Evolutionary conservation across 2,888 invertebrate species (phyloP).

Genomic region (Cheiracanthium punctorium): DNA sequence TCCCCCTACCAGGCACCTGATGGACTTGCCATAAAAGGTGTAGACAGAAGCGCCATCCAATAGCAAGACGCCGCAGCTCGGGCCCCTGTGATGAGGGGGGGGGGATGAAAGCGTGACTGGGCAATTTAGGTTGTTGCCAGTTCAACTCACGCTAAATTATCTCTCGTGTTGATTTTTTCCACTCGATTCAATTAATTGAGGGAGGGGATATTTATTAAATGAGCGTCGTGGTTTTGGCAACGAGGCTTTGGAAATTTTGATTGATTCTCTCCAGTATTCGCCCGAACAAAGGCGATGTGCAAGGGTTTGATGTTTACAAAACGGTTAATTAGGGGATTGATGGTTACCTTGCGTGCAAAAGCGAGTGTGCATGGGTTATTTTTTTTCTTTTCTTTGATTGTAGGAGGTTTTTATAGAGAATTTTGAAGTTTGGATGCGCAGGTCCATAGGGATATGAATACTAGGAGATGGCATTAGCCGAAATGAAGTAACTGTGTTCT

Average conservation of each 20-base stretch:
- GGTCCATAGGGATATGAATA: too few species aligned
- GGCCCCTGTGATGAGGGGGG: too few species aligned
- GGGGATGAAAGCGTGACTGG: conserved; percentile 11
- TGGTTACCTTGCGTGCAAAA: neutral
- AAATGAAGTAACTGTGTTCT: too few species aligned
- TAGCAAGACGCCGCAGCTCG: neutral
- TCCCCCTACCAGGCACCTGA: neutral
- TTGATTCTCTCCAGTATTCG: neutral
- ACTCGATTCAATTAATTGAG: conserved; percentile 26
- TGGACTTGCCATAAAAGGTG: conserved; percentile 40
- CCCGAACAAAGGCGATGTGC: neutral
- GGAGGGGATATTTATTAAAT: conserved; percentile 31
- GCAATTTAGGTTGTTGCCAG: conserved; percentile 39
- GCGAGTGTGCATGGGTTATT: too few species aligned
- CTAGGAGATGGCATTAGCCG: too few species aligned
- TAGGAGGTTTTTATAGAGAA: neutral
- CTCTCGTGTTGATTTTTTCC: conserved; percentile 2
- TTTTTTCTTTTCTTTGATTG: too few species aligned
- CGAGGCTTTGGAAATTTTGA: neutral
- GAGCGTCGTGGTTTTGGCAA: neutral
- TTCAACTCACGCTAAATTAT: conserved; percentile 28
- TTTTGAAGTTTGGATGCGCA: too few species aligned
- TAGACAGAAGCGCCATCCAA: conserved; percentile 34
- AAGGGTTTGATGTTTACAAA: neutral
- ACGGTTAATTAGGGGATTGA: neutral